A percentile compares a stretch with the other conserved stretches of the same genome.
These are phyloP conservation scores for Typhlomys cinereus DNA, from an alignment of 2,113 vertebrate genomes.

Conservation along the genomic window DNA sequence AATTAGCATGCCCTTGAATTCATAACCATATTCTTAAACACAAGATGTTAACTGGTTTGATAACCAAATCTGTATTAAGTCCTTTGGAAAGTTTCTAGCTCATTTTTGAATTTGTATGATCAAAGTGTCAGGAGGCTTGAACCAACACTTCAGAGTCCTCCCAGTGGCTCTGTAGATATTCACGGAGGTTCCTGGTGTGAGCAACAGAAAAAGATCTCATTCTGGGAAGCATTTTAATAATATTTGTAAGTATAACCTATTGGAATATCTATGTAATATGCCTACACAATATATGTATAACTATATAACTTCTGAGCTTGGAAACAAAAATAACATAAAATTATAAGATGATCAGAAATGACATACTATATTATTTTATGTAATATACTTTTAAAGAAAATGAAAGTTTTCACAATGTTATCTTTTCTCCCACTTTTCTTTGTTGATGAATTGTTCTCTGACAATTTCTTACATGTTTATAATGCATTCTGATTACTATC, in stretches of 20 bases:
- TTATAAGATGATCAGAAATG: not conserved
- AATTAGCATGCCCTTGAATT: conserved; percentile 33
- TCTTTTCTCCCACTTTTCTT: no score
- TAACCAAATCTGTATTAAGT: not conserved
- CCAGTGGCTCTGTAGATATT: not conserved
- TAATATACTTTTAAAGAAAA: not conserved
- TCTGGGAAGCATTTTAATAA: not conserved
- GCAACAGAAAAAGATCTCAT: not conserved
- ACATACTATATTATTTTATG: not conserved
- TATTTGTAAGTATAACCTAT: not conserved
- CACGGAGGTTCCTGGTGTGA: not conserved
- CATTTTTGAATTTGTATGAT: not conserved
- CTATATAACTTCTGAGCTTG: not conserved
- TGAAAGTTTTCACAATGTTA: no score
- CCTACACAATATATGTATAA: no score
- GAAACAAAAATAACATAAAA: not conserved
- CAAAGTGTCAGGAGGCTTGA: not conserved
- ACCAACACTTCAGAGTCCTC: not conserved
- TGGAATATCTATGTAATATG: no score
- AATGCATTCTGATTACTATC: no score
- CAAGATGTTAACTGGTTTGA: conserved; percentile 40
- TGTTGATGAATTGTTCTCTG: no score
- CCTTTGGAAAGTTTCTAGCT: not conserved
- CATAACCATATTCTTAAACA: conserved; percentile 70
- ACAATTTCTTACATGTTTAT: no score